Conservation (phyloP, 1,140 invertebrate species). For the Venturia canescens region DNA sequence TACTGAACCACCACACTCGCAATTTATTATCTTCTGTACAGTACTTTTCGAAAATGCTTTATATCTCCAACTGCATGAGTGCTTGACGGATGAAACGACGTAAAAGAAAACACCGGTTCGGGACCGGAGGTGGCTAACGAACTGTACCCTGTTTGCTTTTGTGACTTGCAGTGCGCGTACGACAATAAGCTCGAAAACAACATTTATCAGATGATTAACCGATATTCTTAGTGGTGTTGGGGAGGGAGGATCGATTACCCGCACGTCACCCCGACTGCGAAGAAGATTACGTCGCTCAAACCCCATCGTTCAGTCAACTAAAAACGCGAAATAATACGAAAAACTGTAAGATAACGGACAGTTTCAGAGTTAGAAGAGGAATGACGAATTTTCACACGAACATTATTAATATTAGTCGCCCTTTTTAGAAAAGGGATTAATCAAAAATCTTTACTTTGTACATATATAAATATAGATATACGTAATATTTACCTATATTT, state of each 20-base stretch:
- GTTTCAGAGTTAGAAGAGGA: slow-evolving; percentile 4
- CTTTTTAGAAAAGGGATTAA: background rate
- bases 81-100: background rate
- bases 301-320: slow-evolving; percentile 70
- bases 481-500: background rate
- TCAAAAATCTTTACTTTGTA: slow-evolving; percentile 17
- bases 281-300: slow-evolving; percentile 74
- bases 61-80: slow-evolving; percentile 7
- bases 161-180: slow-evolving; percentile 76
- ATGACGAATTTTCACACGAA: slow-evolving; percentile 32
- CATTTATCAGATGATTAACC: slow-evolving; percentile 79
- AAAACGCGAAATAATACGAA: background rate
- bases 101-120: slow-evolving; percentile 33
- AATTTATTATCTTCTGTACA: background rate
- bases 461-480: slow-evolving; percentile 8
- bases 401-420: background rate
- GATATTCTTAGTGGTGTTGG: slow-evolving; percentile 76
- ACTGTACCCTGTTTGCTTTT: slow-evolving; percentile 69
- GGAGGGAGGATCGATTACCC: slow-evolving; percentile 68
- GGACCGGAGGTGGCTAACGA: slow-evolving; percentile 67
- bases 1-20: background rate
- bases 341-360: background rate
- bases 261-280: slow-evolving; percentile 69
- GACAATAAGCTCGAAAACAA: slow-evolving; percentile 77
- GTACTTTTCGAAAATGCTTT: background rate